Percentiles rank a stretch among this genome's conserved stretches.
These are phyloP conservation scores for Glaucidium brasilianum DNA, from an alignment of 2,113 vertebrate genomes.

Conservation along the genomic window DNA sequence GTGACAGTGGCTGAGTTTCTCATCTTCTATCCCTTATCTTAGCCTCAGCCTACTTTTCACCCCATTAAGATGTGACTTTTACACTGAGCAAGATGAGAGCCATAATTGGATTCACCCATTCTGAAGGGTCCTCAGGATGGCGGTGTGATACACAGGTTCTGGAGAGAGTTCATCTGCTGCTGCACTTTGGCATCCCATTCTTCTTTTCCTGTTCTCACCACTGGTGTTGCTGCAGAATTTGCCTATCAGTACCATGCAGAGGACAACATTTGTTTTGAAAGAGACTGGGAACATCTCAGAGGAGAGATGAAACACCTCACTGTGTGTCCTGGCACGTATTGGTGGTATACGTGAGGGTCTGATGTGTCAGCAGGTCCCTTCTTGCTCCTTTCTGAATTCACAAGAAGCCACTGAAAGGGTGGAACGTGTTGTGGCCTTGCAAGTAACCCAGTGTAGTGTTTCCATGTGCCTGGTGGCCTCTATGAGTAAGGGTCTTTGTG, in stretches of 20 bases:
- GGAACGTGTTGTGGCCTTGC: not conserved
- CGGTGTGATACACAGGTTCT: not conserved
- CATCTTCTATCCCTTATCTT: not conserved
- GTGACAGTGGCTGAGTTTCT: not conserved
- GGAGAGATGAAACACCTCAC: not conserved
- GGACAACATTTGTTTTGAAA: not conserved
- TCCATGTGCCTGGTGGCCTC: not conserved
- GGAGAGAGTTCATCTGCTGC: not conserved
- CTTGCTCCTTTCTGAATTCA: not conserved
- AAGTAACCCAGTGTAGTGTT: not conserved
- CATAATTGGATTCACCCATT: not conserved
- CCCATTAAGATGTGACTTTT: not conserved
- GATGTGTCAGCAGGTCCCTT: not conserved
- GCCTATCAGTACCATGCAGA: not conserved
- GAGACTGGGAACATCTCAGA: not conserved
- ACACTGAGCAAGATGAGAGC: not conserved
- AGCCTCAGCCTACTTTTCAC: not conserved
- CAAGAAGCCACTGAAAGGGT: not conserved
- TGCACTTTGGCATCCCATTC: not conserved
- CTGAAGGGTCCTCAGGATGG: not conserved
- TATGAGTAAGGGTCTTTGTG: not conserved
- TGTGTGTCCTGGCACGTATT: not conserved
- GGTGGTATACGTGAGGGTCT: fast-evolving
- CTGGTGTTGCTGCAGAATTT: not conserved
- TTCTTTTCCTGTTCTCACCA: not conserved